These are phyloP conservation scores for Cephus runcator DNA, from an alignment of 2,888 invertebrate genomes.

Conservation along the genomic window DNA sequence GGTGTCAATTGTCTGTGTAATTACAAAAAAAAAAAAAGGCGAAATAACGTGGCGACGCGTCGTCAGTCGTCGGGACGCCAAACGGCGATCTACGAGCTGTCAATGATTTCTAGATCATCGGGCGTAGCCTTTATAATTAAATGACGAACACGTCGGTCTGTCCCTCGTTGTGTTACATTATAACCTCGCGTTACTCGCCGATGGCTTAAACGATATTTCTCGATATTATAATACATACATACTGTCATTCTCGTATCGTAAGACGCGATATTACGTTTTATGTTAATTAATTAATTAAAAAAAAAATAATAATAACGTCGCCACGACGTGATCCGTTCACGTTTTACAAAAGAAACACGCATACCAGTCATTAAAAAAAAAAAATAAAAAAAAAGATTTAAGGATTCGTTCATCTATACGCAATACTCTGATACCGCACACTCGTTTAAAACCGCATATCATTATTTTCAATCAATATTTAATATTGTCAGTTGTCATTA, in stretches of 20 bases:
- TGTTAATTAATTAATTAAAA: constrained; percentile 6
- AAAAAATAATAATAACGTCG: background rate
- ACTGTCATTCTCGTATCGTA: constrained; percentile 24
- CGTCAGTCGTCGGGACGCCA: no score
- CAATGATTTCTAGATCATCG: no score
- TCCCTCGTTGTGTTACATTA: no score
- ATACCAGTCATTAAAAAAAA: constrained; percentile 28
- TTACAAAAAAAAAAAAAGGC: no score
- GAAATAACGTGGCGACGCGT: no score
- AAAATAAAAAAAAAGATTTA: constrained; percentile 25
- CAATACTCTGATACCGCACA: constrained; percentile 38
- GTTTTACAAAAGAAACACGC: constrained; percentile 19
- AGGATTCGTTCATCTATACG: constrained; percentile 34
- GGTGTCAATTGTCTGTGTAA: no score
- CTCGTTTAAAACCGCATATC: constrained; percentile 36
- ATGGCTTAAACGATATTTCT: constrained; percentile 43
- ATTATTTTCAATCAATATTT: constrained; percentile 20
- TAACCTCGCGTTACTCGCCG: constrained; percentile 36
- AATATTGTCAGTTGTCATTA: constrained; percentile 23
- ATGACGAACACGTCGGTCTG: no score
- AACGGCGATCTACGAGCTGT: no score
- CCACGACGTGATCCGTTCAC: constrained; percentile 2
- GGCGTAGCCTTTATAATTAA: no score
- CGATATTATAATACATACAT: constrained; percentile 44
- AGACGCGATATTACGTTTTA: constrained; percentile 16